Evolutionary conservation across 1,140 invertebrate species (phyloP), one percentile per base, ranked within the genome.

Genomic region (Temnothorax curvispinosus): DNA sequence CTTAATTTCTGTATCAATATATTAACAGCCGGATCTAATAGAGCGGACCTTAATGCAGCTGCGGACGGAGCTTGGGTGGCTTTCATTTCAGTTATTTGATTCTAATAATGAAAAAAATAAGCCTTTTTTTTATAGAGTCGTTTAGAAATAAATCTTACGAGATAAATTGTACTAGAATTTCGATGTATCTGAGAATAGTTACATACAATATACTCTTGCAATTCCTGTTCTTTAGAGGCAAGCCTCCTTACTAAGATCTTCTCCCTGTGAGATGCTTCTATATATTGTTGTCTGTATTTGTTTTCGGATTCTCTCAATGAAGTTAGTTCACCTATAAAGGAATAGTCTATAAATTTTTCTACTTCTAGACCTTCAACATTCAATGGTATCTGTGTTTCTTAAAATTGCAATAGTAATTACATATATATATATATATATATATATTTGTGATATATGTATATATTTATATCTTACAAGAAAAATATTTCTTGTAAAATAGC

Each of bases 11-110:
- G 97, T 93, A 99, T 98, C 56, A 99, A 96, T 88, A 99, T 96
- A 96, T 99, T 99, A 27, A 99, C 98, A 86, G 99, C 98, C 41
- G 99, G 99, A 96, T 99, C 99, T 89, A 99, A 96, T 1, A 99
- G 95, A 85, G 98, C 97, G 15, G 97, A 97, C 89, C 98, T 96
- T 62, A 99, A 94, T 64, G 97, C 97, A 82, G 97, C 96, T 21
- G 97, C 96, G 89, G 97, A 97, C 62, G 98, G 97, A 67, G 97
- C 97, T 93, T 98, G 98, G 90, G 97, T 96, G 85, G 97, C 97
- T 96, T 98, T 98, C 93, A 98, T 96, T 96, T 99, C 98, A 80
- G 97, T 97, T 93, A 99, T 98, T 96, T 99, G 98, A 96, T 97
- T 98, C 98, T 99, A 94, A 74, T 41, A 85, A 56, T 84, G 35